Base-by-base conservation (phyloP, 2,888 invertebrate genomes). In the Pammene fasciana region DNA sequence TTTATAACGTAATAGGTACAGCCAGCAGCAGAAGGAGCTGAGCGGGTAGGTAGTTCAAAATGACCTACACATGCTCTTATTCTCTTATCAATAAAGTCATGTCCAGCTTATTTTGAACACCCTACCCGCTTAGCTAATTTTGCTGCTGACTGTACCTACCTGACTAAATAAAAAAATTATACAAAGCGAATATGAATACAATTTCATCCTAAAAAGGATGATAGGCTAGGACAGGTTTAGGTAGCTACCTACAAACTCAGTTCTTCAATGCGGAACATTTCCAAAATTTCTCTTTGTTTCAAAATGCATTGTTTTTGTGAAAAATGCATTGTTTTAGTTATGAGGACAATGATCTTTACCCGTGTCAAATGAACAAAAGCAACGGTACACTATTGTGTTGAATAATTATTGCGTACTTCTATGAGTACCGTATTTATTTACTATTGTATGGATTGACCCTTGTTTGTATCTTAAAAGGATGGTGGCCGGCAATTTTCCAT, bases 201-300 rank as follows among this genome's bases (percentile, higher is more conserved):
- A 26, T 26, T 26, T 26, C 4, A 26, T 26, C 26, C 26, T 3
- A 26, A 26, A 26, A 26, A 26, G 26, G 26, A 38, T 9, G 7
- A 38, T 38, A 38, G 38, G 16, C n/a, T n/a, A n/a, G n/a, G n/a
- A n/a, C n/a, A n/a, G n/a, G n/a, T n/a, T 16, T 9, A 48, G 14
- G 1, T 11, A 16, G 6, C 14, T 16, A 9, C 8, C 48, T 14
- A 48, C n/a, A 8, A 8, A 16, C 43, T 43, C 38, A 43, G 10
- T 7, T 46, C n/a, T 13, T 18, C 45, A 59, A 1, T 10, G 61
- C 18, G 18, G n/a, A 50, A 38, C 16, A 38, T 50, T 61, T 10
- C 61, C 61, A 41, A 61, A 61, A 61, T 50, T 61, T 61, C 48
- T 61, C 61, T 61, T 61, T 61, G 38, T 38, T 16, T 8, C 6